A percentile compares a stretch with the other conserved stretches of the same genome.
Evolutionary conservation across 2,797 vertebrate genomes (phyloP).

Genomic region (Anguilla megastoma): DNA sequence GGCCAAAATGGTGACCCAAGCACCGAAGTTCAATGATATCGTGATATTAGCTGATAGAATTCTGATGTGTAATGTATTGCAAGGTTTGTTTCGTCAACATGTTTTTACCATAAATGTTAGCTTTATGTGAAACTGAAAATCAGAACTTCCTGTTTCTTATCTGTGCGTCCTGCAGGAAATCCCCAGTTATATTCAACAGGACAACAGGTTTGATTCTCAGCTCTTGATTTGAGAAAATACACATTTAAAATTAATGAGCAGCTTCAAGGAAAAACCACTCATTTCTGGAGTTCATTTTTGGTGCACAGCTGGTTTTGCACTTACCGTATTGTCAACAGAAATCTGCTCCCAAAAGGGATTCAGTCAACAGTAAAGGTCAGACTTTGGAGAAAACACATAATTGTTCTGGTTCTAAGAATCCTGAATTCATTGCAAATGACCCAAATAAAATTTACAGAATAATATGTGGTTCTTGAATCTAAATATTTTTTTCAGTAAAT

Average conservation of each 20-base stretch:
- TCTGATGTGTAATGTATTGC: neutral
- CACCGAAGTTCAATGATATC: neutral
- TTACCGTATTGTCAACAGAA: neutral
- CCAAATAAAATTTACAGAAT: neutral
- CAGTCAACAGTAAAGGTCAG: neutral
- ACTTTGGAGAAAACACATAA: neutral
- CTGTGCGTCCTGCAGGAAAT: conserved; percentile 38
- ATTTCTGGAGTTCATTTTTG: conserved; percentile 24
- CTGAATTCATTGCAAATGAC: neutral
- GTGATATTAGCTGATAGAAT: neutral
- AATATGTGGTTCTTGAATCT: neutral
- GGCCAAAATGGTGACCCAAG: neutral
- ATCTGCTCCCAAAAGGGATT: neutral
- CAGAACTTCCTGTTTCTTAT: conserved; percentile 35
- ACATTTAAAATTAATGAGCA: conserved; percentile 16
- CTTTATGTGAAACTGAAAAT: conserved; percentile 35
- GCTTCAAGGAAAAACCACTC: conserved; percentile 6
- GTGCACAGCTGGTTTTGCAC: conserved; percentile 4
- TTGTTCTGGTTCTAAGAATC: neutral
- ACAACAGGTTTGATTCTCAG: conserved; percentile 10
- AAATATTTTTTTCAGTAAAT: neutral
- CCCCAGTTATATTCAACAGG: conserved; percentile 31
- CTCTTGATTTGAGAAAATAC: neutral
- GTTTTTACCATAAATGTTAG: conserved; percentile 31
- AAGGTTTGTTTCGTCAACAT: neutral